Evolutionary conservation across 2,113 vertebrate species (phyloP).

Genomic region (Alligator sinensis): DNA sequence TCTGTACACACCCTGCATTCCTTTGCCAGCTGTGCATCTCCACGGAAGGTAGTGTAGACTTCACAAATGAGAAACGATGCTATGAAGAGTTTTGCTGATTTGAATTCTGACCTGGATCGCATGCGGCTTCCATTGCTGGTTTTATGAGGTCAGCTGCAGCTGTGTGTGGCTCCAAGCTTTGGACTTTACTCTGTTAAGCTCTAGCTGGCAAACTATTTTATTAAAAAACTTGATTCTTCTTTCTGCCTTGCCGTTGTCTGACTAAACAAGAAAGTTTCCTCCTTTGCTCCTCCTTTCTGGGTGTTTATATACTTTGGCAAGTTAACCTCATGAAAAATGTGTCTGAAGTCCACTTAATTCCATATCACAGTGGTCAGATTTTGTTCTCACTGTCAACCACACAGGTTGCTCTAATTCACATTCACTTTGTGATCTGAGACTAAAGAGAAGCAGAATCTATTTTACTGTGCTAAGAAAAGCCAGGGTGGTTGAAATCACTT

Average conservation of each 20-base stretch:
- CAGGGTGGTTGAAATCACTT: rapidly evolving
- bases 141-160: rapidly evolving
- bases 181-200: not conserved
- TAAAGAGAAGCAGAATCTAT: slow-evolving; percentile 10
- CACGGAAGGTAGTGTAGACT: not conserved
- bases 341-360: not conserved
- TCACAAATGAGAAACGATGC: not conserved
- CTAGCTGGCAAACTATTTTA: not conserved
- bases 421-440: not conserved
- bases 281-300: not conserved
- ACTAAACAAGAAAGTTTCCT: not conserved
- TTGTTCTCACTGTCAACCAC: rapidly evolving
- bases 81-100: not conserved
- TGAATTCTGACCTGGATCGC: not conserved
- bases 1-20: not conserved
- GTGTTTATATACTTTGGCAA: not conserved
- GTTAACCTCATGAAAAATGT: not conserved
- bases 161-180: not conserved
- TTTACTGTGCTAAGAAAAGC: slow-evolving; percentile 39
- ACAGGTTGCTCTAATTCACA: not conserved
- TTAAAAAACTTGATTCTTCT: not conserved
- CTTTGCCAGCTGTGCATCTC: not conserved
- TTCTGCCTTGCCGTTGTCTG: not conserved
- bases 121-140: not conserved
- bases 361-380: rapidly evolving